Evolutionary conservation across 1,140 invertebrate genomes (phyloP), one percentile per base, ranked within the genome.

Genomic region (Drosophila sp.): DNA sequence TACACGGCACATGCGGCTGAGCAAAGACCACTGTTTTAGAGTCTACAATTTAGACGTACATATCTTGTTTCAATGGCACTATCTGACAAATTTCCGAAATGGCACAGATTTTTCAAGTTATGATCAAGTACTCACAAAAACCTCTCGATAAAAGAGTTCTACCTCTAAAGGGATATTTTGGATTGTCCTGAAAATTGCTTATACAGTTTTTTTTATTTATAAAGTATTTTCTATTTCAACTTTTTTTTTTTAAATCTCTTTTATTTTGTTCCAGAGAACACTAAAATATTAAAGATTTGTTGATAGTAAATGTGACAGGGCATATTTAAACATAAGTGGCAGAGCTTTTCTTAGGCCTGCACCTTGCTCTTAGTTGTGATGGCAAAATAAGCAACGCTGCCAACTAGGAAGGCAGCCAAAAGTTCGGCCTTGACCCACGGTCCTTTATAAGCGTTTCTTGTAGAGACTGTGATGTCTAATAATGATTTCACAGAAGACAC

Each of bases 351-450:
- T 72, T 87, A 91, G 8, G 80, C 80, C 57, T 91, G 90, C 50
- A 98, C 94, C 91, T 96, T 97, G 71, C 95, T 95, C 92, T 96
- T 97, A 72, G 96, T 95, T 55, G 95, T 95, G 79, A 98, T 96
- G 8, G 98, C 98, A 75, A 96, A 94, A 92, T 98, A 98, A 66
- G 96, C 97, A 23, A 98, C 95, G 44, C 96, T 91, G 69, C 96
- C 94, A 2, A 97, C 96, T 1, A 97, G 92, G 35, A 95, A 92
- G 8, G 96, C 96, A 38, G 98, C 98, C 47, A 98, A 93, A 32
- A 98, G 95, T 93, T 99, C 98, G 8, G 97, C 97, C 84, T 98
- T 98, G 8, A 99, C 94, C 95, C 96, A 97, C 5, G 97, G 97
- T 11, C 98, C 98, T 76, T 95, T 96, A 93, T 97, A 98, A 68